These are phyloP conservation scores for Myopa testacea DNA, from an alignment of 2,888 invertebrate genomes.

Conservation along the genomic window DNA sequence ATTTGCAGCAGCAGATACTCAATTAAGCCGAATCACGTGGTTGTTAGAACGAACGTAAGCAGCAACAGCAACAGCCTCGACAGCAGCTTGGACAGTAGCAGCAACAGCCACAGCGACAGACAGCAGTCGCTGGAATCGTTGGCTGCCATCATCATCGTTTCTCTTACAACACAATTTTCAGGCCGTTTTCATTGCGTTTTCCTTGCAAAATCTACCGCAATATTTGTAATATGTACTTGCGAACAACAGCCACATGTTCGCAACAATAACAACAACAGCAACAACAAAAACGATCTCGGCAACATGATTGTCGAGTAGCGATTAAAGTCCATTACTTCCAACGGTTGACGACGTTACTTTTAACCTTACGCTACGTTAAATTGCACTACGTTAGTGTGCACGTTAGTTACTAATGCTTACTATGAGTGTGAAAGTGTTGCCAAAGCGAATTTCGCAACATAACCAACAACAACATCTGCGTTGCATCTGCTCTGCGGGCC, in stretches of 20 bases:
- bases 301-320: constrained; percentile 19
- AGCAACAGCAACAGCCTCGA: neutral
- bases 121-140: too few relatives aligned
- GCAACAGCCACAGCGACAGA: constrained; percentile 4
- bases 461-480: neutral
- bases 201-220: neutral
- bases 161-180: neutral
- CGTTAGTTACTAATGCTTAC: neutral
- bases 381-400: constrained; percentile 7
- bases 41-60: constrained; percentile 5
- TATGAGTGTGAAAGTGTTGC: neutral
- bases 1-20: constrained; percentile 2
- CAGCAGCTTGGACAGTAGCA: constrained; percentile 6
- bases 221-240: neutral
- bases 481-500: neutral
- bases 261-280: constrained; percentile 23
- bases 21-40: constrained; percentile 21
- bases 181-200: neutral
- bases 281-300: constrained; percentile 26
- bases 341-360: neutral
- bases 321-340: neutral
- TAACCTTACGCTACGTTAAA: constrained; percentile 7
- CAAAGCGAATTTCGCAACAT: neutral
- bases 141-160: too few relatives aligned
- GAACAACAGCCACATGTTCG: neutral